phyloP scores from a whole-genome alignment of 2,797 vertebrate species.

The Scomberomorus guttatus region DNA sequence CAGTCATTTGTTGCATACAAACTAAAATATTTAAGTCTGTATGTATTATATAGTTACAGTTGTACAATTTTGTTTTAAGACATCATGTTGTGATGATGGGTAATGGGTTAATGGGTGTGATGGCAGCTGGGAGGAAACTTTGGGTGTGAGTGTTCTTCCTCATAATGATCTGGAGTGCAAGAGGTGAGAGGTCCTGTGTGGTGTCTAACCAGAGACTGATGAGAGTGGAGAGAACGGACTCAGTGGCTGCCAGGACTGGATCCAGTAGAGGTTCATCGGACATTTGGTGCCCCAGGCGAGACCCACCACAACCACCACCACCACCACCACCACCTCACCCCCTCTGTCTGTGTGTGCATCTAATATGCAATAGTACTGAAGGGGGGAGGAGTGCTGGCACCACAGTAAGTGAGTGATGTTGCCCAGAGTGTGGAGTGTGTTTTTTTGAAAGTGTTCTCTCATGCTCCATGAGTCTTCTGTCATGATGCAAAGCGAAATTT shows the following conservation, averaged over 20 bases:
- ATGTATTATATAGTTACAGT: background rate
- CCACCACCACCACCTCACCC: background rate
- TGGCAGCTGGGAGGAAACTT: background rate
- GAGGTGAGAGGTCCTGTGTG: conserved; percentile 1
- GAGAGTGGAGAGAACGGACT: conserved; percentile 12
- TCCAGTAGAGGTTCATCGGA: conserved; percentile 27
- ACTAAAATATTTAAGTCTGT: background rate
- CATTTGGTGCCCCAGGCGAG: conserved; percentile 27
- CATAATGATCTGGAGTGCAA: background rate
- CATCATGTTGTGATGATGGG: background rate
- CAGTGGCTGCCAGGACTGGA: conserved; percentile 12
- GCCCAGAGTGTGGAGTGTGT: conserved; percentile 16
- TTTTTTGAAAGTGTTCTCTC: conserved; percentile 17
- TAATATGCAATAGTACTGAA: background rate
- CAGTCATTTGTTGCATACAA: no score
- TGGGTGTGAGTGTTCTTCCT: background rate
- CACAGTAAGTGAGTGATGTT: conserved; percentile 4
- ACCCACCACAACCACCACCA: background rate
- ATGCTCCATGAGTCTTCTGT: background rate
- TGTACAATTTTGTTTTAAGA: background rate
- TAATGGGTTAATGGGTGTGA: background rate
- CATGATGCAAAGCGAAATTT: no score
- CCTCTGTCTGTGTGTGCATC: conserved; percentile 3
- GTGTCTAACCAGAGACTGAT: conserved; percentile 17
- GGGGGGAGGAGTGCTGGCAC: background rate